phyloP scores from a whole-genome alignment of 2,113 vertebrate species.

The Tonatia bakeri region DNA sequence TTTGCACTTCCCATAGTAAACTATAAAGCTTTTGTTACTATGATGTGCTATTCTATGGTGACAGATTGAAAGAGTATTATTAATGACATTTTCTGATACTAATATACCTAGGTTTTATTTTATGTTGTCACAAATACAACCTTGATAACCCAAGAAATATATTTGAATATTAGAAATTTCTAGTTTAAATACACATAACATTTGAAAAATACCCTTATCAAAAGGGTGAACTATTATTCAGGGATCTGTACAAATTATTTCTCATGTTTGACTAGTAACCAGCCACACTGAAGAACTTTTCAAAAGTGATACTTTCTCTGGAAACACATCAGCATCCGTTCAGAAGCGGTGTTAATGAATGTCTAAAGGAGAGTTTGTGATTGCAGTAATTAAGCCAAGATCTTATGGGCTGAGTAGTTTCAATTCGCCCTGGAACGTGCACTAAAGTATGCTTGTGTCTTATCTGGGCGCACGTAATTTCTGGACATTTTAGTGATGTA shows the following conservation, averaged over 20 bases:
- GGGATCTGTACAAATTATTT: not conserved
- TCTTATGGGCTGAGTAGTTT: not conserved
- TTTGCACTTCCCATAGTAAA: not conserved
- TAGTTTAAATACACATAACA: not conserved
- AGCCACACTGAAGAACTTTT: not conserved
- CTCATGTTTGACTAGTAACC: not conserved
- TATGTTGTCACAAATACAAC: not conserved
- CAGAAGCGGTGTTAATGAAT: not conserved
- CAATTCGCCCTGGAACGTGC: not conserved
- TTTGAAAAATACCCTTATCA: not conserved
- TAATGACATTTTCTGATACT: not conserved
- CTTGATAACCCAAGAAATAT: not conserved
- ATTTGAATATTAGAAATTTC: not conserved
- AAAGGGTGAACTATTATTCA: not conserved
- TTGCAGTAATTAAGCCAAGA: not conserved
- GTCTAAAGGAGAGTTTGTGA: not conserved
- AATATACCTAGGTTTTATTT: not conserved
- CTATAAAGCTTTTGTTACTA: not conserved
- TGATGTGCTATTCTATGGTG: not conserved
- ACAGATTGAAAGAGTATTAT: not conserved
- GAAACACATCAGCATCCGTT: not conserved
- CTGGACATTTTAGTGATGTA: not conserved
- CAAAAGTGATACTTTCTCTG: not conserved
- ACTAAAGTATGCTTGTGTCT: not conserved
- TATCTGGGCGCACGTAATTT: not conserved